Evolutionary conservation across 2,113 vertebrate genomes (phyloP).

Genomic region (Mormyrus lacerda): DNA sequence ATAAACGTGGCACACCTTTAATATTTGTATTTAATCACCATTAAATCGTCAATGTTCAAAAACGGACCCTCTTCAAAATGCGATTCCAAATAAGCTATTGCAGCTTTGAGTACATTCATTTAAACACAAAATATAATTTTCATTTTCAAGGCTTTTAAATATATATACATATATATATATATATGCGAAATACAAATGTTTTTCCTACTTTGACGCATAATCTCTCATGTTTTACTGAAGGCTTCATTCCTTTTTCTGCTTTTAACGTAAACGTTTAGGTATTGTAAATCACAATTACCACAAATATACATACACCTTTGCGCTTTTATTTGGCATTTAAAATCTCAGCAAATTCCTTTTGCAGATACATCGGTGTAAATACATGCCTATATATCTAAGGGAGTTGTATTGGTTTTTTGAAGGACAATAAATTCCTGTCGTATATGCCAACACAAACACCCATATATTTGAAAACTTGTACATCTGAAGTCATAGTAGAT

Average conservation of each 20-base stretch:
- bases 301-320: background rate
- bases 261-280: background rate
- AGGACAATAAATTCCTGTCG: background rate
- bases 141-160: background rate
- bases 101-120: background rate
- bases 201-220: background rate
- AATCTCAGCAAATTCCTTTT: background rate
- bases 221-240: background rate
- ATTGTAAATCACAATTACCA: background rate
- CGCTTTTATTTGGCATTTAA: background rate
- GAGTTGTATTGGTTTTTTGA: background rate
- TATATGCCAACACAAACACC: background rate
- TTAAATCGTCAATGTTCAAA: slow-evolving; percentile 13
- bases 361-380: background rate
- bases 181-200: background rate
- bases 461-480: background rate
- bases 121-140: background rate
- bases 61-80: background rate
- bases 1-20: slow-evolving; percentile 23
- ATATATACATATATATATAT: background rate
- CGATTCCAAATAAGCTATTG: background rate
- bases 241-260: background rate
- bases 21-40: slow-evolving; percentile 45
- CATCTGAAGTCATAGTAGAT: background rate
- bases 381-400: background rate